Conservation (phyloP, 2,888 invertebrate species). For the Pyralis farinalis region DNA sequence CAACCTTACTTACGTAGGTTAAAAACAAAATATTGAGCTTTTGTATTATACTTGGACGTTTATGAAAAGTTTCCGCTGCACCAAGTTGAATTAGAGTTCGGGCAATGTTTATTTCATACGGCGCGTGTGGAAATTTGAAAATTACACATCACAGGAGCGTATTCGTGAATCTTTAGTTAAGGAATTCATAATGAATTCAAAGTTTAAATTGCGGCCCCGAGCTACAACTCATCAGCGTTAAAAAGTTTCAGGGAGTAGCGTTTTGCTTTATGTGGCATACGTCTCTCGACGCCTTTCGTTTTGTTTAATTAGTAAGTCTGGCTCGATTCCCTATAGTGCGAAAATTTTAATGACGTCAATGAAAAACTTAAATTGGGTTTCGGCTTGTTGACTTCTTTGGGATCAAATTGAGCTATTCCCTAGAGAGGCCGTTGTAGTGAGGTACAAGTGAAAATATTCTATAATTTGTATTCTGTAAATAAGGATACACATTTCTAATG, state of each 20-base stretch:
- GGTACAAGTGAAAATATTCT: too few relatives aligned
- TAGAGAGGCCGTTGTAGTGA: slow-evolving; percentile 2
- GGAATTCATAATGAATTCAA: slow-evolving; percentile 62
- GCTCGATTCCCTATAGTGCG: slow-evolving; percentile 35
- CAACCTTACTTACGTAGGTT: too few relatives aligned
- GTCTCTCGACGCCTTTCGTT: slow-evolving; percentile 43
- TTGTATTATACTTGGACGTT: slow-evolving; percentile 6
- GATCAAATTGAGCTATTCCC: slow-evolving; percentile 12
- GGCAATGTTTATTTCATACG: slow-evolving; percentile 36
- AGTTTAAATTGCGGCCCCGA: slow-evolving; percentile 62
- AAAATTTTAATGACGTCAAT: slow-evolving; percentile 40
- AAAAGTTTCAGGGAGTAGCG: slow-evolving; percentile 51
- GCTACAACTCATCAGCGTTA: slow-evolving; percentile 67
- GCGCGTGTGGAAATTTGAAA: slow-evolving; percentile 30
- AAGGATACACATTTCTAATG: too few relatives aligned
- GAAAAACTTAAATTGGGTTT: slow-evolving; percentile 30
- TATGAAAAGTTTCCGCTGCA: slow-evolving; percentile 7
- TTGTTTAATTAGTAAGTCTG: slow-evolving; percentile 50
- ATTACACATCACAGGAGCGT: slow-evolving; percentile 42
- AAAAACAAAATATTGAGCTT: slow-evolving; percentile 4
- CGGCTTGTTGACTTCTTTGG: slow-evolving; percentile 14
- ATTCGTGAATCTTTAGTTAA: slow-evolving; percentile 50
- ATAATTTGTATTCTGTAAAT: too few relatives aligned
- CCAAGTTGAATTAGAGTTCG: slow-evolving; percentile 25
- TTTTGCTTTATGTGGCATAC: slow-evolving; percentile 40